Conservation (phyloP, 2,113 vertebrate species). For the Grus americana region DNA sequence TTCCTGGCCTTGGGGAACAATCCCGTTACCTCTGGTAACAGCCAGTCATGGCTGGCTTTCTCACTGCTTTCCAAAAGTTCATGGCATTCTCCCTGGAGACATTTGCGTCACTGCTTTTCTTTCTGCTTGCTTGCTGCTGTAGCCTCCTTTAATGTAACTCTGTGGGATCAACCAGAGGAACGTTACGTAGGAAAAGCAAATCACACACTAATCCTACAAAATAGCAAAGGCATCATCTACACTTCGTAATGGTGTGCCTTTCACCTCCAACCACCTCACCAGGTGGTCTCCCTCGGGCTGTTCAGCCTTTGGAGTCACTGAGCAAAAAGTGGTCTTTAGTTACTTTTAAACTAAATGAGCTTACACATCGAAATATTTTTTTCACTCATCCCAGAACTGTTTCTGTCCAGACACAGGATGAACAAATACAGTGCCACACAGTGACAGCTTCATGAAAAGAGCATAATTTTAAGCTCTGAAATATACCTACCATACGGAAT, state of each 20-base stretch:
- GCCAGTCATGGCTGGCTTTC: not conserved
- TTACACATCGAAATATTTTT: not conserved
- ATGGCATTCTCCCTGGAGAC: not conserved
- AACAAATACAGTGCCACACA: not conserved
- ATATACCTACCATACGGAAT: not conserved
- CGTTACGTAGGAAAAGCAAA: not conserved
- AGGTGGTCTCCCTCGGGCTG: not conserved
- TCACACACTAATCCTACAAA: not conserved
- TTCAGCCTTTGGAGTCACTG: not conserved
- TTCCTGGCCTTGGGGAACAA: not conserved
- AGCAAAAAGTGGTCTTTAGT: not conserved
- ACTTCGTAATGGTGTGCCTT: not conserved
- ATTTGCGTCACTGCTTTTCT: fast-evolving
- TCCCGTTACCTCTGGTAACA: not conserved
- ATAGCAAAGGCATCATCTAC: not conserved
- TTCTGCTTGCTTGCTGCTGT: not conserved
- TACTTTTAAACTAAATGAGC: not conserved
- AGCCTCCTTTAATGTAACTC: not conserved
- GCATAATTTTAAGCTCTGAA: not conserved
- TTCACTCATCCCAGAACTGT: not conserved
- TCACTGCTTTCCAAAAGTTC: not conserved
- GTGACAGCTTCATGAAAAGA: not conserved
- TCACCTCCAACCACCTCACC: not conserved
- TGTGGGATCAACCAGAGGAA: not conserved
- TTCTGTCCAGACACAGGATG: not conserved